A percentile compares a stretch with the other conserved stretches of the same genome.
These are phyloP conservation scores for Aporrectodea caliginosa DNA, from an alignment of 1,140 invertebrate genomes.

Conservation along the genomic window DNA sequence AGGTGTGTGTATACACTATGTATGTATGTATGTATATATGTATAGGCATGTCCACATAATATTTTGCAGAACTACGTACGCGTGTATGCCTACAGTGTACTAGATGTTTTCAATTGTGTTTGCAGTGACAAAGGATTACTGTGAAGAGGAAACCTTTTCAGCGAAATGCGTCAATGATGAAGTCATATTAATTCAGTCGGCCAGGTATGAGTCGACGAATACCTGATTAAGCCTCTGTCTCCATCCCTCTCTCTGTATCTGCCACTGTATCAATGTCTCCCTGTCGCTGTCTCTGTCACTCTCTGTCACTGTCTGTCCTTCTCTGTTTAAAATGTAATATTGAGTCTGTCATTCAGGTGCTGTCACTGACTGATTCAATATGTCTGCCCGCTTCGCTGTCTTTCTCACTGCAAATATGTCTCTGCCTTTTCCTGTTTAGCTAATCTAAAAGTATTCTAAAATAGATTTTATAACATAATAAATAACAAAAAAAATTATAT, in stretches of 20 bases:
- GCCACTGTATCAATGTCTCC: too few relatives aligned
- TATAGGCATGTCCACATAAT: background rate
- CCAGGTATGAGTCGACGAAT: background rate
- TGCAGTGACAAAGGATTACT: background rate
- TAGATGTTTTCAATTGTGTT: background rate
- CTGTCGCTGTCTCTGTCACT: background rate
- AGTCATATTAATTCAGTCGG: background rate
- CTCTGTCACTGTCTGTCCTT: background rate
- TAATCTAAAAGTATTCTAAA: too few relatives aligned
- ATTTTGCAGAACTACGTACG: background rate
- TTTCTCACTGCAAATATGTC: too few relatives aligned
- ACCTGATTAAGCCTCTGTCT: background rate
- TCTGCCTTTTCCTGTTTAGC: too few relatives aligned
- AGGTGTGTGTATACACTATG: background rate
- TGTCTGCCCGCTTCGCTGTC: background rate
- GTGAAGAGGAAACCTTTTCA: background rate
- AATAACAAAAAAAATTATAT: too few relatives aligned
- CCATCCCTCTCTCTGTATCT: too few relatives aligned
- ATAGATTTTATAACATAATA: too few relatives aligned
- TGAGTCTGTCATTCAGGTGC: background rate
- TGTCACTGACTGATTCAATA: background rate
- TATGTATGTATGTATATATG: background rate
- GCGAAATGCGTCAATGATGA: background rate
- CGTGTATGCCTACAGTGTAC: background rate
- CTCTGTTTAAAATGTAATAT: background rate